phyloP scores from a whole-genome alignment of 2,113 vertebrate genomes.

The Menidia beryllina region DNA sequence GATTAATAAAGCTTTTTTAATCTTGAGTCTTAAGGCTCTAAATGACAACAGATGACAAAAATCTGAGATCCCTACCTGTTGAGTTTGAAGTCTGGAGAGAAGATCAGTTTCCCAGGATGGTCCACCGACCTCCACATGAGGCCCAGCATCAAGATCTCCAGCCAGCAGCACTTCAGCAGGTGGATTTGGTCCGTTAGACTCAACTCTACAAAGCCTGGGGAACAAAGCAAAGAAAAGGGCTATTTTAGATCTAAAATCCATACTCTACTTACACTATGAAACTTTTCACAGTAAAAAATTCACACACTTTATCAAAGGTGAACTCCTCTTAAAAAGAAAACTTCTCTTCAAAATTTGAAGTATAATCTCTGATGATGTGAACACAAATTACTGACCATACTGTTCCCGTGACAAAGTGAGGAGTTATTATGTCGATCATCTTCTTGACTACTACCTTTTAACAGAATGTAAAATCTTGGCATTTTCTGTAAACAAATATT shows the following conservation, averaged over 20 bases:
- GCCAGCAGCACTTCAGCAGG: constrained; percentile 95
- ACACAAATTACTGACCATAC: no score
- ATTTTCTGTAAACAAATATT: no score
- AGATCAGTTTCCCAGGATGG: constrained; percentile 96
- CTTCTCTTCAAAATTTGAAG: not conserved
- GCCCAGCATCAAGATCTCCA: constrained; percentile 97
- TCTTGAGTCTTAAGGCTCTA: no score
- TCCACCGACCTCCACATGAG: constrained; percentile 97
- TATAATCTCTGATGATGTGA: not conserved
- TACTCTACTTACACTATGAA: no score
- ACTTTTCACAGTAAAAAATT: no score
- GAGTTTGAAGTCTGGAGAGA: constrained; percentile 93
- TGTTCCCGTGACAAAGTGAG: not conserved
- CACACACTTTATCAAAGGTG: no score
- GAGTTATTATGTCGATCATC: not conserved
- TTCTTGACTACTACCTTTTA: no score
- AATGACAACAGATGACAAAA: not conserved
- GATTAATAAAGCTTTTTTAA: no score
- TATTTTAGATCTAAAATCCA: not conserved
- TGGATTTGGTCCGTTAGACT: constrained; percentile 92
- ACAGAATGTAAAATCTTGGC: no score
- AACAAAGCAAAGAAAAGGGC: not conserved
- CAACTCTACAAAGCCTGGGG: constrained; percentile 91
- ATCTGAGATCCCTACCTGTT: constrained; percentile 87
- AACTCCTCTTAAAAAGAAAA: not conserved